phyloP scores from a whole-genome alignment of 1,140 invertebrate genomes.

The Aphis gossypii region DNA sequence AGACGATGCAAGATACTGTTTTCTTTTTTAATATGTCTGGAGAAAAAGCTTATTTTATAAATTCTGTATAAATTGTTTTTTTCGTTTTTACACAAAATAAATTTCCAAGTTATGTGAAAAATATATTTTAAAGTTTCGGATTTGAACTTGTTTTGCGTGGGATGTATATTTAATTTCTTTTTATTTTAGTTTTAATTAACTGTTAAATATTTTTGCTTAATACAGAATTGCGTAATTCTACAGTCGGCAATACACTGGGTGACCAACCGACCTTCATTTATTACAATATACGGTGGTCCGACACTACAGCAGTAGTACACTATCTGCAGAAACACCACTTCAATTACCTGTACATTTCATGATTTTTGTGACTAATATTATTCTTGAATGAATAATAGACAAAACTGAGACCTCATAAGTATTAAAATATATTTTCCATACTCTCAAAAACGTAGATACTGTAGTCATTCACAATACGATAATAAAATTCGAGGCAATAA shows the following conservation, averaged over 20 bases:
- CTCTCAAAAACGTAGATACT: background rate
- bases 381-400: background rate
- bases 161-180: background rate
- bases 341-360: background rate
- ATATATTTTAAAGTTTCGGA: background rate
- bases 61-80: background rate
- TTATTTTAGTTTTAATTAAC: background rate
- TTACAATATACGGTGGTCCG: background rate
- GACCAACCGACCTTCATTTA: background rate
- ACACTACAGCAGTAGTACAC: background rate
- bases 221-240: background rate
- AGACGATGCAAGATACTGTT: background rate
- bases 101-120: background rate
- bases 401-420: background rate
- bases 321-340: background rate
- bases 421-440: background rate
- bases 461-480: background rate
- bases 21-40: background rate
- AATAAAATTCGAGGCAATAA: background rate
- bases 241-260: background rate
- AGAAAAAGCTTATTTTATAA: background rate
- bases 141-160: background rate
- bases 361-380: background rate
- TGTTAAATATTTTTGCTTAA: background rate
- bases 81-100: background rate